Evolutionary conservation across 2,113 vertebrate genomes (phyloP), one percentile per base, ranked within the genome.

Genomic region (Alouatta palliata): DNA sequence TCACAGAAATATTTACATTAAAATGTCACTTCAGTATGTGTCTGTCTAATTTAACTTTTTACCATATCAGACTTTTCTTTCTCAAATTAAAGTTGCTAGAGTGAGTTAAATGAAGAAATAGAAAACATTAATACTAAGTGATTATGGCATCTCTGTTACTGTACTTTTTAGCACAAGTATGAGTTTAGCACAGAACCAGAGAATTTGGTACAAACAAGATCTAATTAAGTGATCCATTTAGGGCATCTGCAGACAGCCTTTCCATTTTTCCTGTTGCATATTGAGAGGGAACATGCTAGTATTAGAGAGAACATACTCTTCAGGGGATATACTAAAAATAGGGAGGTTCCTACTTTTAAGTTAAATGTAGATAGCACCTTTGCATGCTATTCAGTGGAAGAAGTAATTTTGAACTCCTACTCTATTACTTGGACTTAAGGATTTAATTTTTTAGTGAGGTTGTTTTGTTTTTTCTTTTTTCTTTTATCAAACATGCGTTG

Each of bases 191-290:
- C 2, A 12, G n/a, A 96, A 45, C 6, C 71, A 84, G 43, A 7
- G 27, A 97, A 94, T 94, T 76, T 43, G 21, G 80, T 94, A 66
- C 11, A 30, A 40, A 6, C 14, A 40, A 16, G 2, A 91, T 95
- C 97, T 96, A 93, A 94, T 94, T 95, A 83, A 2, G 0, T n/a
- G 70, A 92, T 96, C 80, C 40, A 91, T 47, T 43, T 84, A 84
- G 16, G 2, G 68, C 87, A 90, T 87, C 35, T 71, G 82, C 9
- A 92, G 8, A 94, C 8, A 73, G 14, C 12, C 6, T 76, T 17
- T 97, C 92, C 0, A 0, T 4, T 80, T 70, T 95, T 95, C n/a
- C 66, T 95, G 0, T 35, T 68, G 35, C 92, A 20, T 86, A 88
- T 66, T 85, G 6, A 96, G 43, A 86, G 73, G 97, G 5, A 23